Evolutionary conservation across 30 jellyfish, hydroid and myxozoan genomes (phyloP).

Genomic region (Rhopilema esculentum): DNA sequence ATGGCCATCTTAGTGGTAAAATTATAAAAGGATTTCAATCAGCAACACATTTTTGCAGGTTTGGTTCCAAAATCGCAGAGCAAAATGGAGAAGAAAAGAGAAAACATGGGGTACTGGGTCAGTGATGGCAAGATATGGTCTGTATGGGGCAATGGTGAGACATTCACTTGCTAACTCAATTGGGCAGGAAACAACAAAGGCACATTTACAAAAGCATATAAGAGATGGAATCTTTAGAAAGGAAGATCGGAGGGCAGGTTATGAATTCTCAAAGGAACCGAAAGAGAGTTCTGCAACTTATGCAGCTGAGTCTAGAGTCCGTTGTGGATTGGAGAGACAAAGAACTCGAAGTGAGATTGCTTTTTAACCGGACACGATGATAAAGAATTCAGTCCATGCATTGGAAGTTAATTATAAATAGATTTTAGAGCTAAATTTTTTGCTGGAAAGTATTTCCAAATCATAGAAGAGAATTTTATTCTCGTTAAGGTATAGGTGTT

Average conservation of each 20-base stretch:
- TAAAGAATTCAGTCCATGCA: background rate
- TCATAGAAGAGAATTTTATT: background rate
- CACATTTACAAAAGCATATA: slow-evolving; percentile 27
- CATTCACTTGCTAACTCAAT: slow-evolving; percentile 77
- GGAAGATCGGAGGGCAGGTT: slow-evolving; percentile 20
- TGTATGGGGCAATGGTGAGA: slow-evolving; percentile 97
- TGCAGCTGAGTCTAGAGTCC: background rate
- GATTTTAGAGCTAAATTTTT: background rate
- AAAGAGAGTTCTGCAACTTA: background rate
- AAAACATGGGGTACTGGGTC: slow-evolving; percentile 98
- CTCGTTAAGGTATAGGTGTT: background rate
- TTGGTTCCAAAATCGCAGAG: slow-evolving; percentile 99
- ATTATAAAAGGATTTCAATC: background rate
- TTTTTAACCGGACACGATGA: background rate
- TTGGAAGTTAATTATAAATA: background rate
- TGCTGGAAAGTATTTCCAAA: background rate
- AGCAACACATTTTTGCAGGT: slow-evolving; percentile 48
- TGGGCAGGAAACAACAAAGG: slow-evolving; percentile 40
- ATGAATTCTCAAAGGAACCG: background rate
- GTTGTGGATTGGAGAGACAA: slow-evolving; percentile 9
- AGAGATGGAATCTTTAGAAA: slow-evolving; percentile 1
- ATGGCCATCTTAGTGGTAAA: too few species aligned
- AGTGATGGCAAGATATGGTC: slow-evolving; percentile 95
- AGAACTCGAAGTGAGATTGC: background rate
- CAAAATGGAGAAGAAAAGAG: slow-evolving; percentile 98